Base-by-base conservation (phyloP, 2,888 invertebrate genomes). In the Folsomia candida region DNA sequence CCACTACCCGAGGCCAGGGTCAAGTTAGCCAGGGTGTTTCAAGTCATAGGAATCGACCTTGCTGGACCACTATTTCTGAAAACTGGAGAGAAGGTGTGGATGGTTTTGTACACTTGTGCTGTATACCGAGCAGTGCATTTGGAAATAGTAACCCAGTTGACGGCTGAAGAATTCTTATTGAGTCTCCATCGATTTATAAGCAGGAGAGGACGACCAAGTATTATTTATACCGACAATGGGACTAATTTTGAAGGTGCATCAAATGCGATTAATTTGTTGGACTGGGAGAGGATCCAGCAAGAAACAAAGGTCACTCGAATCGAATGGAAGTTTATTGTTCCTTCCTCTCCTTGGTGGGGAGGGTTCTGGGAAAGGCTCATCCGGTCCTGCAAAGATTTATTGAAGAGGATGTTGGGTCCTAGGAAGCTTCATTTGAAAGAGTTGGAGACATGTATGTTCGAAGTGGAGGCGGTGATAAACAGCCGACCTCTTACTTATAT, bases 291-390 rank as follows among this genome's bases (percentile, higher is more conserved):
- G 20, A 47, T 76, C 28, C 18, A 20, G 24, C 22, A 26, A 0
- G 57, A 65, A 4, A 51, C n/a, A 63, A 51, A 62, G 18, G 47
- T 59, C 1, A 24, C 76, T 51, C 64, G 67, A 18, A 80, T 80
- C 51, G 20, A 66, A 1, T 80, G 81, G 81, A 72, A 72, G 22
- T 84, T 83, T 72, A 84, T 82, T 66, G 81, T 82, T 6, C 83
- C 83, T 6, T 75, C 80, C 0, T 81, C 83, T 2, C 76, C 75
- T n/a, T n/a, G n/a, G n/a, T n/a, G n/a, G n/a, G n/a, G n/a, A n/a
- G n/a, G n/a, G n/a, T n/a, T n/a, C n/a, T n/a, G n/a, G n/a, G n/a
- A n/a, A n/a, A n/a, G 83, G 22, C 73, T 85, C 3, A 79, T 84
- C 14, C 80, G 82, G 9, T 60, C 82, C 4, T 51, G 84, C 3